Evolutionary conservation across 1,140 invertebrate species (phyloP).

Genomic region (Neuroterus valhalla): DNA sequence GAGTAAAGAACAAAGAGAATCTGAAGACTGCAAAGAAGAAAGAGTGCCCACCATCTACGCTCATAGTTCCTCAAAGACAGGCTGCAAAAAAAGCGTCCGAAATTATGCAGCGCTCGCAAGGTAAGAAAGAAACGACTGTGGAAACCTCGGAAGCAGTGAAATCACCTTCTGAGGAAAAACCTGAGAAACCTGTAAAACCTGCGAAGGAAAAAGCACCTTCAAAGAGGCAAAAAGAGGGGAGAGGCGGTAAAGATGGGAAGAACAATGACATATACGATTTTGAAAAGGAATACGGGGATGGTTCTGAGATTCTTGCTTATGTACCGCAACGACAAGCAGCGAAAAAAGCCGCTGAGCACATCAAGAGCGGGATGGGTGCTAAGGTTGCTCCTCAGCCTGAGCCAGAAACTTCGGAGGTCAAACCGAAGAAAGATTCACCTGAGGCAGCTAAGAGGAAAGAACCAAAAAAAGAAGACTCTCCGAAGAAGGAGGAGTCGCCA

Average conservation of each 20-base stretch:
- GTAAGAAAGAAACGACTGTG: constrained; percentile 61
- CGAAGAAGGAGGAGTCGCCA: constrained; percentile 59
- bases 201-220: constrained; percentile 67
- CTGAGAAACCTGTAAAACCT: constrained; percentile 56
- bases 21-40: constrained; percentile 78
- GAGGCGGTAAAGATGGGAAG: constrained; percentile 51
- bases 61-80: constrained; percentile 93
- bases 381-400: constrained; percentile 68
- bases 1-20: constrained; percentile 76
- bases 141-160: constrained; percentile 58
- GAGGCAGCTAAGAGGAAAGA: constrained; percentile 69
- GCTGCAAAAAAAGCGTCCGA: constrained; percentile 93
- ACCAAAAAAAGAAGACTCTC: constrained; percentile 56
- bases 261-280: constrained; percentile 78
- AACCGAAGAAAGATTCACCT: constrained; percentile 66
- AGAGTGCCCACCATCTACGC: constrained; percentile 82
- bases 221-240: constrained; percentile 65
- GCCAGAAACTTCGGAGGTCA: constrained; percentile 54
- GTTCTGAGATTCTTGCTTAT: constrained; percentile 85
- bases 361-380: constrained; percentile 87
- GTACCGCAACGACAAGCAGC: constrained; percentile 93
- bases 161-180: constrained; percentile 58
- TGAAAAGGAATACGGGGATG: constrained; percentile 79
- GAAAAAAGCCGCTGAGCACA: constrained; percentile 92
- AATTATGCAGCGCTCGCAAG: constrained; percentile 79